Base-by-base conservation (phyloP, 2,888 invertebrate genomes). In the Rhimphoctona megacephalus region DNA sequence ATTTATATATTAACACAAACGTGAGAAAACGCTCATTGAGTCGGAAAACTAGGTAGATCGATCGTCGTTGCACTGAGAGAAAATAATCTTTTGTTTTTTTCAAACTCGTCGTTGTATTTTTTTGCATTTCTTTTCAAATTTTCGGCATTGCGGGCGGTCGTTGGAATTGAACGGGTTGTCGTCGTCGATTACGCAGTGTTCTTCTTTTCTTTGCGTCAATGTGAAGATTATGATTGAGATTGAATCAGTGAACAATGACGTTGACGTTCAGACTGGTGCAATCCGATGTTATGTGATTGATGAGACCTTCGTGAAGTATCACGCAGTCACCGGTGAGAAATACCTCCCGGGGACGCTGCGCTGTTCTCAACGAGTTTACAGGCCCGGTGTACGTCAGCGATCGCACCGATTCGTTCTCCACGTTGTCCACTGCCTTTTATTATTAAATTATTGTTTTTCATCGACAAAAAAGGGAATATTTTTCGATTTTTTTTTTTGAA, bases 351-450 rank as follows among this genome's bases (percentile, higher is more conserved):
- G 94, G 94, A 83, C 90, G 89, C 85, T 93, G 94, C n/a, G 93
- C 92, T 9, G 91, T 91, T 87, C 94, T 89, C 54, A 94, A 74
- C 0, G 93, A 94, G 73, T 93, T 94, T 43, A 94, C 91, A 19
- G 94, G 94, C 74, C 94, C 94, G 33, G 92, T 92, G 76, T 94
- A 94, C 5, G 92, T 93, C 57, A 94, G 86, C 43, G 94, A 93
- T 61, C 94, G 93, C 49, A 92, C 80, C 8, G 91, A 90, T 70
- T 92, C 91, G 30, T 85, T 87, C n/a, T 92, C 91, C 49, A 92
- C 90, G 74, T 88, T 91, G 79, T 94, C 93, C 70, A 93, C 91
- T 30, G 91, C 93, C 94, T 73, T 52, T 61, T 30, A 17, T 46
- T 9, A 14, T 36, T 2, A 46, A 57, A 82, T 77, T n/a, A 39